These are phyloP conservation scores for Dynastes tityus DNA, from an alignment of 2,888 invertebrate species.

Conservation along the genomic window DNA sequence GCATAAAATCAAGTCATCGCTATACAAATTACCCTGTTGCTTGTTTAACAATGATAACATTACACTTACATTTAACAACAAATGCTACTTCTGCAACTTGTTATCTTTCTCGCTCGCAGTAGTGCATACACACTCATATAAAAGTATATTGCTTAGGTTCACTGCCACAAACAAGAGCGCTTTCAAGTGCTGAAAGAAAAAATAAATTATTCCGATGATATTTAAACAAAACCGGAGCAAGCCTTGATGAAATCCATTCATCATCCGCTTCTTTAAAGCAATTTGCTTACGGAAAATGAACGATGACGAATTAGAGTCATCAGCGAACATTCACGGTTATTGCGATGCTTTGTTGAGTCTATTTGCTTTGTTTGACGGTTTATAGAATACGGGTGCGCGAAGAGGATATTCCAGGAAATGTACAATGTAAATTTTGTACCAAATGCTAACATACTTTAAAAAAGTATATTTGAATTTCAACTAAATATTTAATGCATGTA, in stretches of 20 bases:
- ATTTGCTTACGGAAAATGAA: slow-evolving; percentile 21
- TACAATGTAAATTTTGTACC: not conserved
- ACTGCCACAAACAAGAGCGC: not conserved
- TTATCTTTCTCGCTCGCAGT: too few relatives aligned
- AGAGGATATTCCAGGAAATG: not conserved
- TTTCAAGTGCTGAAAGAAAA: not conserved
- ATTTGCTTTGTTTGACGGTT: not conserved
- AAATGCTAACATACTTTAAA: not conserved
- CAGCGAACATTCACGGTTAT: not conserved
- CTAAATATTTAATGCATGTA: not conserved
- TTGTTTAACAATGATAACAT: too few relatives aligned
- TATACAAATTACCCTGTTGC: too few relatives aligned
- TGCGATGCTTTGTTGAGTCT: slow-evolving; percentile 2
- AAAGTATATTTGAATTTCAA: too few relatives aligned
- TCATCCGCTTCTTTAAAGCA: slow-evolving; percentile 9
- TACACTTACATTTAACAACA: too few relatives aligned
- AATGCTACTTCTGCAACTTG: too few relatives aligned
- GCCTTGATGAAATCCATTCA: not conserved
- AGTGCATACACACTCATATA: too few relatives aligned
- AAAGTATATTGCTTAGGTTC: not conserved
- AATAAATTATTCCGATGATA: slow-evolving; percentile 8
- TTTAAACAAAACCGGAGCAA: not conserved
- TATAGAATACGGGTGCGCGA: not conserved
- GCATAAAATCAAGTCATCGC: too few relatives aligned
- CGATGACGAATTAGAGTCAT: slow-evolving; percentile 8